These are phyloP conservation scores for Nomada fabriciana DNA, from an alignment of 2,888 invertebrate species.

Conservation along the genomic window DNA sequence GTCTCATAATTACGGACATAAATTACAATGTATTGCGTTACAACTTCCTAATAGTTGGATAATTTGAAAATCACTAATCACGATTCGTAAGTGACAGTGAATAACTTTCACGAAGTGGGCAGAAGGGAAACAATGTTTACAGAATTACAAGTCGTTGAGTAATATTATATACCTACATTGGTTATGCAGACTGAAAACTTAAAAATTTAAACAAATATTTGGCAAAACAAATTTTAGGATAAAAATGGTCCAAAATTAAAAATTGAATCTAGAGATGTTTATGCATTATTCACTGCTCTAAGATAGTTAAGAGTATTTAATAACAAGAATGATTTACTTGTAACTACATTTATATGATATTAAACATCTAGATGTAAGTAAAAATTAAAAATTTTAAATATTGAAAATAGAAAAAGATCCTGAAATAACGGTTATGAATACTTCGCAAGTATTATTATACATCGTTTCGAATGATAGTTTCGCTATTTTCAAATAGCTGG, in stretches of 20 bases:
- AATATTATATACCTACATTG: slow-evolving; percentile 22
- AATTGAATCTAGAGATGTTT: slow-evolving; percentile 43
- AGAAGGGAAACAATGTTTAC: neutral
- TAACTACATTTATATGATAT: slow-evolving; percentile 25
- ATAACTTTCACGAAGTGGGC: slow-evolving; percentile 15
- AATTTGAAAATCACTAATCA: neutral
- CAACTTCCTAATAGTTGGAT: slow-evolving; percentile 5
- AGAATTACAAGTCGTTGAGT: neutral
- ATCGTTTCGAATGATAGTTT: slow-evolving; percentile 21
- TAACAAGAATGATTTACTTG: slow-evolving; percentile 56
- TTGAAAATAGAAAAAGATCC: slow-evolving; percentile 36
- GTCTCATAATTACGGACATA: slow-evolving; percentile 50
- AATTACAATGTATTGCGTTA: slow-evolving; percentile 19
- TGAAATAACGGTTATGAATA: slow-evolving; percentile 48
- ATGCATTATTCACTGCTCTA: slow-evolving; percentile 39
- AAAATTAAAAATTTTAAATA: slow-evolving; percentile 42
- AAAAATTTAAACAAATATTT: slow-evolving; percentile 58
- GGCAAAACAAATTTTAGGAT: slow-evolving; percentile 66
- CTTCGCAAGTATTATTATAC: slow-evolving; percentile 34
- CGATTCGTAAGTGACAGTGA: neutral
- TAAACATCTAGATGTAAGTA: slow-evolving; percentile 33
- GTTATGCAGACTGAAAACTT: slow-evolving; percentile 56
- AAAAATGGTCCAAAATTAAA: slow-evolving; percentile 67
- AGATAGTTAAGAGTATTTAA: slow-evolving; percentile 66
- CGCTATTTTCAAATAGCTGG: slow-evolving; percentile 39